Conservation (phyloP, 2,797 vertebrate genomes). For the Sparidentex hasta region DNA sequence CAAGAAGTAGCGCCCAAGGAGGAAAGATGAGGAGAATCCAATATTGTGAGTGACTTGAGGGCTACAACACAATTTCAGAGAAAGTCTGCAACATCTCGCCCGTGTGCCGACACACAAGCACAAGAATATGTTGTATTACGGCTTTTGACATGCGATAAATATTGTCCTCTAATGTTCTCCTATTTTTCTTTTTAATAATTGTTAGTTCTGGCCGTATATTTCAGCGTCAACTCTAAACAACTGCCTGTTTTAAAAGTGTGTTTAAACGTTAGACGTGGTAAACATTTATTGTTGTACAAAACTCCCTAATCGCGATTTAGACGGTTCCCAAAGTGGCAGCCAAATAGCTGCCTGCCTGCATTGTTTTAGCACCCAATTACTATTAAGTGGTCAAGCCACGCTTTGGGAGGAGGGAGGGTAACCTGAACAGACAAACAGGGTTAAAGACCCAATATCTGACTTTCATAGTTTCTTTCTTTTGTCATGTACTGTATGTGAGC, state of each 20-base stretch:
- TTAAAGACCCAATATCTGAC: not conserved
- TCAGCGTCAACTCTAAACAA: not conserved
- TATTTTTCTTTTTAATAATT: not conserved
- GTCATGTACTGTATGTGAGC: not conserved
- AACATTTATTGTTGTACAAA: not conserved
- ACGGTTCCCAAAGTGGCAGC: not conserved
- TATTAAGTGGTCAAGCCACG: not conserved
- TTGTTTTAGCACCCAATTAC: not conserved
- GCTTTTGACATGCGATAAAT: constrained; percentile 15
- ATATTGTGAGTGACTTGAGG: constrained; percentile 37
- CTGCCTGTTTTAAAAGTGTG: not conserved
- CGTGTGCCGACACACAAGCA: constrained; percentile 4
- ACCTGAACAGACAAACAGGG: not conserved
- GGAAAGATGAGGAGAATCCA: constrained; percentile 44
- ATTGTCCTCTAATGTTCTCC: not conserved
- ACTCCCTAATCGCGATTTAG: not conserved
- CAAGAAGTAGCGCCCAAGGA: constrained; percentile 27
- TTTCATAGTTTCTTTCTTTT: not conserved
- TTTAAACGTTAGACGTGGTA: not conserved
- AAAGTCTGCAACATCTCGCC: constrained; percentile 17
- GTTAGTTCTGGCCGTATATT: not conserved
- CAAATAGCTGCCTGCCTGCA: not conserved
- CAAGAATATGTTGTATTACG: constrained; percentile 3
- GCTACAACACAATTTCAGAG: constrained; percentile 18
- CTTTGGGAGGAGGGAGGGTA: too few species aligned